These are phyloP conservation scores for Eulithis testata DNA, from an alignment of 2,888 invertebrate genomes.

Conservation along the genomic window DNA sequence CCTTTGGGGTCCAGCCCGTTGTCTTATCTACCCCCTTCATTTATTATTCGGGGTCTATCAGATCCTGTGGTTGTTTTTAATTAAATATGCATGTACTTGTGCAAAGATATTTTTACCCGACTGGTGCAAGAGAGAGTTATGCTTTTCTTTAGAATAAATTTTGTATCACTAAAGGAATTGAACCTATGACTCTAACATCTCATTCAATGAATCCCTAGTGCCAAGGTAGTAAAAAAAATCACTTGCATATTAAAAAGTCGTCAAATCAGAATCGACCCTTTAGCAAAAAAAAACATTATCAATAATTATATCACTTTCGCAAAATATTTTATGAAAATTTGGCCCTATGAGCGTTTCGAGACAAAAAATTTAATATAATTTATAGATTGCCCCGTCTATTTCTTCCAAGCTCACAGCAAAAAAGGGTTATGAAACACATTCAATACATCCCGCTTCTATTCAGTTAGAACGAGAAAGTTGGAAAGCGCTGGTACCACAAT, in stretches of 20 bases:
- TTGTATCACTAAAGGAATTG: too few relatives aligned
- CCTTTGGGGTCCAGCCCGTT: constrained; percentile 21
- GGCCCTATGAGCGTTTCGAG: too few relatives aligned
- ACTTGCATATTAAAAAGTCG: too few relatives aligned
- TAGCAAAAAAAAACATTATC: too few relatives aligned
- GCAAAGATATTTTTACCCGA: constrained; percentile 8
- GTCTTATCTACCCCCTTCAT: constrained; percentile 31
- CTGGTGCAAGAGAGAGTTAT: not conserved
- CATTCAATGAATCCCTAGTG: too few relatives aligned
- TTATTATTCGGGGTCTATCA: constrained; percentile 33
- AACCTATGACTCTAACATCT: too few relatives aligned
- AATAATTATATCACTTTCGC: too few relatives aligned
- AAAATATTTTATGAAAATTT: too few relatives aligned
- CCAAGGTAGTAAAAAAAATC: too few relatives aligned
- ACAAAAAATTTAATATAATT: not conserved
- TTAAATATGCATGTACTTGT: constrained; percentile 23
- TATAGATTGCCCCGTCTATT: not conserved
- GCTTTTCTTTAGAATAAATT: not conserved
- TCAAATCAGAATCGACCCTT: too few relatives aligned
- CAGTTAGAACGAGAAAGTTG: constrained; percentile 14
- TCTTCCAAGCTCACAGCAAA: not conserved
- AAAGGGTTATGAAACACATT: not conserved
- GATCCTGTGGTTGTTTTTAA: constrained; percentile 31
- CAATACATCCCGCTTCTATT: constrained; percentile 4
- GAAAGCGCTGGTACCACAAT: constrained; percentile 18